Percentiles rank a stretch among this genome's conserved stretches.
Conservation (phyloP, 1,140 invertebrate species). For the Chionoecetes opilio region DNA sequence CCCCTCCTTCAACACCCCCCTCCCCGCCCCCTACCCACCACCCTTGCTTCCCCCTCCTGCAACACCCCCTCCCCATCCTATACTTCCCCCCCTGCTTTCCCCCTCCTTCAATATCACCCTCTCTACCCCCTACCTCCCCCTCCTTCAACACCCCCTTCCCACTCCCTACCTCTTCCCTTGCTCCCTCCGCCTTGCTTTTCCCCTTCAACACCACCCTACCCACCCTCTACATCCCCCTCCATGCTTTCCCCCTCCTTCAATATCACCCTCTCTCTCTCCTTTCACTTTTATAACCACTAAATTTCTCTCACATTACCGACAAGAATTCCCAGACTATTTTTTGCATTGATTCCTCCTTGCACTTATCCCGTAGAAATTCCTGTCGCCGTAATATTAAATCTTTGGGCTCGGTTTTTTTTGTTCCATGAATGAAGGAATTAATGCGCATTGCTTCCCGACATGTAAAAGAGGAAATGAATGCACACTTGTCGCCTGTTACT, state of each 20-base stretch:
- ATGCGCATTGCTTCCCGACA: too few species aligned
- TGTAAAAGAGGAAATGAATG: too few species aligned
- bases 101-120: not conserved
- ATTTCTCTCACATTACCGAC: not conserved
- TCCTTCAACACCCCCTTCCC: too few species aligned
- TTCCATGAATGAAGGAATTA: too few species aligned
- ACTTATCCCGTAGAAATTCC: not conserved
- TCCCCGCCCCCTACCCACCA: too few species aligned
- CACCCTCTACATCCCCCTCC: not conserved
- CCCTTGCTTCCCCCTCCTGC: too few species aligned
- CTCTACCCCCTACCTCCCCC: too few species aligned
- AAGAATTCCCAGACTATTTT: slow-evolving; percentile 1
- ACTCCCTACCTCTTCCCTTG: too few species aligned
- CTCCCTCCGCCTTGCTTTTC: not conserved
- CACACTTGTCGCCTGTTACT: too few species aligned
- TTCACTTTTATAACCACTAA: slow-evolving; percentile 20
- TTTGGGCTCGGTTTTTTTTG: not conserved
- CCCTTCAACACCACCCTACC: not conserved
- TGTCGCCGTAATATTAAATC: not conserved
- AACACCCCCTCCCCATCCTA: too few species aligned
- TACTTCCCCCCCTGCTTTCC: not conserved
- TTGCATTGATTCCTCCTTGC: not conserved
- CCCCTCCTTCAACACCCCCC: too few species aligned
- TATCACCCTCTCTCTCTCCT: too few species aligned
- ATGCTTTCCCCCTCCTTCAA: not conserved